These are phyloP conservation scores for Corvus cornix DNA, from an alignment of 2,113 vertebrate species.

Conservation along the genomic window DNA sequence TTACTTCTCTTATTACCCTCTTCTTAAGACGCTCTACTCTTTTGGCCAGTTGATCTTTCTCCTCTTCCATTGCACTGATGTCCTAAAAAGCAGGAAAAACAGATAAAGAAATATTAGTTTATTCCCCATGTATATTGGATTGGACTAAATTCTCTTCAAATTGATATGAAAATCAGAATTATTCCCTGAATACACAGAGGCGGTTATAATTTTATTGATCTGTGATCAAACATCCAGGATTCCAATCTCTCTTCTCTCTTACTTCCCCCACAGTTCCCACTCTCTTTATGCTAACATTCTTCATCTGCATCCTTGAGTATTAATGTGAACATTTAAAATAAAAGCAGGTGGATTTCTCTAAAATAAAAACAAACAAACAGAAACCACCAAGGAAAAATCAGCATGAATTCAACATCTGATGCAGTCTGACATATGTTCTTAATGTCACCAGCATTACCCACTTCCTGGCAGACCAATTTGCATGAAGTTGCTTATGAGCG, in stretches of 20 bases:
- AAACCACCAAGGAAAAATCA: neutral
- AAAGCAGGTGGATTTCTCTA: slow-evolving; percentile 44
- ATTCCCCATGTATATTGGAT: neutral
- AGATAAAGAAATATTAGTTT: neutral
- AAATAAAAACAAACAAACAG: neutral
- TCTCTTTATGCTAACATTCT: slow-evolving; percentile 38
- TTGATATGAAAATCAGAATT: neutral
- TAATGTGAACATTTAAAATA: slow-evolving; percentile 43
- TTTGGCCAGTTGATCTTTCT: slow-evolving; percentile 94
- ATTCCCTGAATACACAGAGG: neutral
- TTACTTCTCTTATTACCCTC: slow-evolving; percentile 80
- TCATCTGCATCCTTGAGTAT: slow-evolving; percentile 6
- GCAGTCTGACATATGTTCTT: neutral
- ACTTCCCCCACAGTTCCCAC: slow-evolving; percentile 7
- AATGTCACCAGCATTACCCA: neutral
- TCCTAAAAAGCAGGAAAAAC: slow-evolving; percentile 77
- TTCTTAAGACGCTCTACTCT: slow-evolving; percentile 95
- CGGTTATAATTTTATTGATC: neutral
- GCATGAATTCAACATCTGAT: neutral
- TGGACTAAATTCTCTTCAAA: neutral
- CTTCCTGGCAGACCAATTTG: slow-evolving; percentile 1
- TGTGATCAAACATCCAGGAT: slow-evolving; percentile 12
- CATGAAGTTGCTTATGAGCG: neutral
- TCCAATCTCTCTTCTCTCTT: neutral
- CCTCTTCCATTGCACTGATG: slow-evolving; percentile 95